Evolutionary conservation across 2,888 invertebrate genomes (phyloP).

Genomic region (Bibio marci): DNA sequence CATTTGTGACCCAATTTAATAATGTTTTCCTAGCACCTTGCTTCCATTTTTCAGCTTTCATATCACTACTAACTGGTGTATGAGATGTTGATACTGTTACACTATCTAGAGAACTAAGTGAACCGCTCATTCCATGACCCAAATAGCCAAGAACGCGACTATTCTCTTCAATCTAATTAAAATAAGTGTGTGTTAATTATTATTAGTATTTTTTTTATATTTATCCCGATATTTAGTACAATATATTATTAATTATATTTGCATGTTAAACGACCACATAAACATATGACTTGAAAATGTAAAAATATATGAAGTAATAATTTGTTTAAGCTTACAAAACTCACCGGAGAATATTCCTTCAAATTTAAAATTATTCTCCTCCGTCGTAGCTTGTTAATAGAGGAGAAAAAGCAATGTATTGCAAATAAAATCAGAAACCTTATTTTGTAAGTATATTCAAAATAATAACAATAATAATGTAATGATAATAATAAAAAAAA

Average conservation of each 20-base stretch:
- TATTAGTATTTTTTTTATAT: no score
- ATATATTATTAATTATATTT: no score
- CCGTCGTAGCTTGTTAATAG: conserved; percentile 6
- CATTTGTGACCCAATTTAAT: conserved; percentile 86
- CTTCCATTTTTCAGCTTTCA: conserved; percentile 55
- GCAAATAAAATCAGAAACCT: no score
- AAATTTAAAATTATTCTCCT: conserved; percentile 5
- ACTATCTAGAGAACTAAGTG: conserved; percentile 68
- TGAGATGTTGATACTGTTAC: conserved; percentile 41
- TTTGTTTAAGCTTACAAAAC: no score
- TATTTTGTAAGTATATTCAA: no score
- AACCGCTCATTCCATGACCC: conserved; percentile 60
- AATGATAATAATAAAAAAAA: no score
- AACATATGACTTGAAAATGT: no score
- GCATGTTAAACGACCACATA: no score
- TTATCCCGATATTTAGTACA: no score
- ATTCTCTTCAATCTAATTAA: conserved; percentile 79
- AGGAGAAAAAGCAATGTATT: background rate
- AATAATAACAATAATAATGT: no score
- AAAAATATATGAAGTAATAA: no score
- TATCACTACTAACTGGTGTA: conserved; percentile 39
- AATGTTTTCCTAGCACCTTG: conserved; percentile 82
- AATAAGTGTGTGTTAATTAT: background rate
- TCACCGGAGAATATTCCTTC: conserved; percentile 4
- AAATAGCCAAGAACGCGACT: conserved; percentile 75